Conservation (phyloP, 2,113 vertebrate genomes). For the Rhynchomys soricoides region DNA sequence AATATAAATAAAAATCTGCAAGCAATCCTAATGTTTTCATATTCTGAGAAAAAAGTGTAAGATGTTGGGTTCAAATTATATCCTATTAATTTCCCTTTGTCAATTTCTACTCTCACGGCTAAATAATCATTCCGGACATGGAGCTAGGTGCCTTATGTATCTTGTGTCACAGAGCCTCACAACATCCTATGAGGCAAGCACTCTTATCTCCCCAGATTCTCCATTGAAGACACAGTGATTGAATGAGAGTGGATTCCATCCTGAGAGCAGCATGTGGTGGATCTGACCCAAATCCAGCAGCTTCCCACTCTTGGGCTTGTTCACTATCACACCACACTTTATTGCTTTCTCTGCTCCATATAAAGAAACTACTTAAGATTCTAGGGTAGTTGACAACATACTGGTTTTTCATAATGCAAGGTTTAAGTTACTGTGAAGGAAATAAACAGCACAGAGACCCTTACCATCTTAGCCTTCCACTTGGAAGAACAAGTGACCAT, state of each 20-base stretch:
- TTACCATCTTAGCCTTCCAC: background rate
- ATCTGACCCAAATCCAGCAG: background rate
- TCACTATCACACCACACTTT: background rate
- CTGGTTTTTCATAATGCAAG: slow-evolving; percentile 27
- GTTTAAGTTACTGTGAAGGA: background rate
- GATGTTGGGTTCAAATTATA: background rate
- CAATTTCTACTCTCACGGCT: background rate
- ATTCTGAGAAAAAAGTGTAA: background rate
- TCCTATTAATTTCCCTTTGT: background rate
- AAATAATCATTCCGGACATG: background rate
- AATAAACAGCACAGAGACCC: background rate
- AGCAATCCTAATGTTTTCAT: slow-evolving; percentile 23
- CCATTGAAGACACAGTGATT: background rate
- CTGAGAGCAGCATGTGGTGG: background rate
- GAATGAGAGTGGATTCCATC: background rate
- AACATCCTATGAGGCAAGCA: background rate
- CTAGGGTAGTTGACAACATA: background rate
- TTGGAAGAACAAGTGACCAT: background rate
- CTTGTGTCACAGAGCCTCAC: too few relatives aligned
- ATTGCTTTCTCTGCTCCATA: background rate
- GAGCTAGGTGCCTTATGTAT: rapidly evolving
- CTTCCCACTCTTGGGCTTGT: background rate
- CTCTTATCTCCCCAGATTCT: background rate
- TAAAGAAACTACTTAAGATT: background rate
- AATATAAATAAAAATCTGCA: slow-evolving; percentile 47